Base-by-base conservation (phyloP, 2,797 vertebrate species). In the Hylomyscus alleni region DNA sequence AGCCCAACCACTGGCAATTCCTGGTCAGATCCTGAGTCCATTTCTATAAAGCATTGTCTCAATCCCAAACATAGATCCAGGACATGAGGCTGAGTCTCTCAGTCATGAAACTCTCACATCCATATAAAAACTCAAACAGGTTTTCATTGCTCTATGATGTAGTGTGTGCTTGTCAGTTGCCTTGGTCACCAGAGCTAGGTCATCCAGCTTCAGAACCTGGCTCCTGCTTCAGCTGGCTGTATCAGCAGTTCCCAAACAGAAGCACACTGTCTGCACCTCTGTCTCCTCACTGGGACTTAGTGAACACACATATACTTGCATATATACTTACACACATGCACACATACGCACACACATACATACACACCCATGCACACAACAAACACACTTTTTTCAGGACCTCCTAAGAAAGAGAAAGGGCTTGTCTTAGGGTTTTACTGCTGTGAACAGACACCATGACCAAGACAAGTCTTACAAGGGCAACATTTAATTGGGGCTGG, bases 221-320 rank as follows among this genome's bases (percentile, higher is more conserved):
- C 31, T 92, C 72, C 69, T 82, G 44, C 47, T 29, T 80, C 54
- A 85, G 0, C 52, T 82, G 40, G 6, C n/a, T 87, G 2, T 75
- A n/a, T 81, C 72, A 40, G 62, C 54, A 54, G 52, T 65, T 54
- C 40, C 50, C 77, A 65, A 91, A 92, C 34, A 20, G 24, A 75
- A 13, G 14, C 47, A 29, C 4, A 13, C 47, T 82, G 37, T 37
- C 67, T 78, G 29, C 52, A 34, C 50, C 72, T 91, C 72, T 44
- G 37, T 89, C 78, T 92, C 86, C 78, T 96, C 81, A 65, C 72
- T 85, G 44, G 54, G 54, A 94, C 84, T 78, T 95, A 90, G 94
- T 94, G 54, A 94, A 72, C 88, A 91, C 62, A 89, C 93, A n/a
- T 37, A 82, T 13, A 29, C 29, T 31, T 56, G 54, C 15, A 69